Evolutionary conservation across 2,888 invertebrate species (phyloP).

Genomic region (Eupeodes latifasciatus): DNA sequence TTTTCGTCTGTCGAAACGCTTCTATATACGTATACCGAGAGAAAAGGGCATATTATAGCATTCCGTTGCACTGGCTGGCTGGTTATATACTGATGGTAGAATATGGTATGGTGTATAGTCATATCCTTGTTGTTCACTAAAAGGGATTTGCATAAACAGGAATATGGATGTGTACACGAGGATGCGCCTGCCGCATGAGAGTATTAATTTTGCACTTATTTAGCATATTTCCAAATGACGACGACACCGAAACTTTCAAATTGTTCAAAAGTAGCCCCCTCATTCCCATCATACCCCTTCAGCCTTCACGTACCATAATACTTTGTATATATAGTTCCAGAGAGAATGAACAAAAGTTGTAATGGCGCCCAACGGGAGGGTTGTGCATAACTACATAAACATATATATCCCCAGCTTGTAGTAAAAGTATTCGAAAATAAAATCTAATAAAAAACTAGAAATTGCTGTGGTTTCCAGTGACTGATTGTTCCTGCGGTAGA

Average conservation of each 20-base stretch:
- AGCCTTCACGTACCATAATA: too few relatives aligned
- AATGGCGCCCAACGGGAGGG: constrained; percentile 68
- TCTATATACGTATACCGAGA: neutral
- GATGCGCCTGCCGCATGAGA: constrained; percentile 44
- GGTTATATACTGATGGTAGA: neutral
- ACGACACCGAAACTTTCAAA: constrained; percentile 69
- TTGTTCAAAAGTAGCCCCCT: constrained; percentile 45
- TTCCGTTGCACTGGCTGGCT: neutral
- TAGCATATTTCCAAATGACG: constrained; percentile 73
- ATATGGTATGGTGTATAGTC: constrained; percentile 13
- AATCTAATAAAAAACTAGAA: constrained; percentile 23
- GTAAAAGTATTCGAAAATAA: constrained; percentile 17
- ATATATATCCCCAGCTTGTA: neutral
- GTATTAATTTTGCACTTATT: constrained; percentile 71
- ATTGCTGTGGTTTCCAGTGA: constrained; percentile 58
- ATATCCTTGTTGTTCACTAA: constrained; percentile 33
- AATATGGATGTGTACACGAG: constrained; percentile 55
- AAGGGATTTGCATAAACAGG: constrained; percentile 72
- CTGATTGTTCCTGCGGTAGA: constrained; percentile 58
- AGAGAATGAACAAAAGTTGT: constrained; percentile 51
- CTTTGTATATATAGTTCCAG: constrained; percentile 6
- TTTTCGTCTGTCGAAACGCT: neutral
- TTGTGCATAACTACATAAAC: neutral
- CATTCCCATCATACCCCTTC: too few relatives aligned
- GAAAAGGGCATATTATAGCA: neutral